phyloP scores from a whole-genome alignment of 2,797 vertebrate genomes.

The Acanthornis magna region DNA sequence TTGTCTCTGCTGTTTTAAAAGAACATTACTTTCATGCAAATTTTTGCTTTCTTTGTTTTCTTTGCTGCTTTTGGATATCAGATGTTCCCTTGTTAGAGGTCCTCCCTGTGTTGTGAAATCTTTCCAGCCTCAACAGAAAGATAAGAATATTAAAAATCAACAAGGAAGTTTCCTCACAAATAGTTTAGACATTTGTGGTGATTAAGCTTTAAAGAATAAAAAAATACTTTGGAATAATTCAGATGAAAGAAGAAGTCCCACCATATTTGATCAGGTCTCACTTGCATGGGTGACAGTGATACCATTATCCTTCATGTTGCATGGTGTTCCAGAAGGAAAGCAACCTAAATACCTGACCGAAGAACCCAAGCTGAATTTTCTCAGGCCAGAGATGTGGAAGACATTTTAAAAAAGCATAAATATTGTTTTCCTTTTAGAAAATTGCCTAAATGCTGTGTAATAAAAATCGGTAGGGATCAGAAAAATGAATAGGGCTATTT shows the following conservation, averaged over 20 bases:
- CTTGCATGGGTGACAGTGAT: background rate
- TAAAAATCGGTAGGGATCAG: background rate
- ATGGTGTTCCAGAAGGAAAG: slow-evolving; percentile 5
- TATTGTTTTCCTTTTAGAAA: background rate
- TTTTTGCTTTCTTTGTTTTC: background rate
- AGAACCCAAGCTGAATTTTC: slow-evolving; percentile 4
- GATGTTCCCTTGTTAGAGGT: background rate
- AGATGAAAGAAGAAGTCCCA: background rate
- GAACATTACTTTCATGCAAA: background rate
- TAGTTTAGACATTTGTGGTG: background rate
- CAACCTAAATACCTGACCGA: background rate
- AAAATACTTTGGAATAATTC: background rate
- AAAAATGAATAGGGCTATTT: background rate
- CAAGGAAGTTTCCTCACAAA: background rate
- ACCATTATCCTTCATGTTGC: background rate
- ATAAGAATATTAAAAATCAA: background rate
- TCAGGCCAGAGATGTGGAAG: background rate
- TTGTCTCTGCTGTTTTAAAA: background rate
- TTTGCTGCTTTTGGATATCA: background rate
- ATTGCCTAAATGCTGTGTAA: background rate
- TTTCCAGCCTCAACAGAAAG: background rate
- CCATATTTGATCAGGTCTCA: background rate
- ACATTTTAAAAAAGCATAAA: background rate
- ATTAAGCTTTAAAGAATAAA: background rate
- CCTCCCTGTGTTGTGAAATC: background rate